These are phyloP conservation scores for Megaceryle maxima DNA, from an alignment of 2,113 vertebrate species.

Conservation along the genomic window DNA sequence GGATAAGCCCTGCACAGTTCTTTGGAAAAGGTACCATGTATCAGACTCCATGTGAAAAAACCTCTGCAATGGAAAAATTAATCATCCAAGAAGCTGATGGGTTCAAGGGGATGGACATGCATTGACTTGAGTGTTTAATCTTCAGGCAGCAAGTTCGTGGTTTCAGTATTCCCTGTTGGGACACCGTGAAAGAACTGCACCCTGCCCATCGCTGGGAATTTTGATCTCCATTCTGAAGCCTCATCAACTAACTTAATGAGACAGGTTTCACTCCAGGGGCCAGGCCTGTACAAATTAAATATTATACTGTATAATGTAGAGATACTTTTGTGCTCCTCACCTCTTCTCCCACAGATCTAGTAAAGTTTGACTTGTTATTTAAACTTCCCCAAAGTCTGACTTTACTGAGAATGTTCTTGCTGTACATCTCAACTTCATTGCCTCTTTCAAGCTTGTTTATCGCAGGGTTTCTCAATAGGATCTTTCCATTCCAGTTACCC, in stretches of 20 bases:
- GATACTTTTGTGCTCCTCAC: background rate
- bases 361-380: background rate
- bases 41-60: background rate
- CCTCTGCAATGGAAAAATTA: background rate
- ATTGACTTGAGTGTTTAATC: background rate
- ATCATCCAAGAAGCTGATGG: background rate
- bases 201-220: background rate
- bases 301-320: background rate
- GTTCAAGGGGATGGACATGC: background rate
- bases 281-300: background rate
- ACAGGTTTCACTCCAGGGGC: background rate
- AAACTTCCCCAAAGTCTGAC: background rate
- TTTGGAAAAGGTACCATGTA: background rate
- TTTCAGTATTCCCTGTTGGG: background rate
- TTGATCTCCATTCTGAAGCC: background rate
- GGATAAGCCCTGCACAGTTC: background rate
- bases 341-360: background rate
- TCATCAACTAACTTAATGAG: background rate
- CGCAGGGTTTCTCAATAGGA: background rate
- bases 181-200: background rate
- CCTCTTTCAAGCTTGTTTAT: background rate
- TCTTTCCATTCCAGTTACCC: background rate
- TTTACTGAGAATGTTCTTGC: background rate
- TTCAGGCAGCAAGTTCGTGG: background rate
- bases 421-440: background rate